Evolutionary conservation across 2,797 vertebrate genomes (phyloP).

Genomic region (Hyperoplus immaculatus): DNA sequence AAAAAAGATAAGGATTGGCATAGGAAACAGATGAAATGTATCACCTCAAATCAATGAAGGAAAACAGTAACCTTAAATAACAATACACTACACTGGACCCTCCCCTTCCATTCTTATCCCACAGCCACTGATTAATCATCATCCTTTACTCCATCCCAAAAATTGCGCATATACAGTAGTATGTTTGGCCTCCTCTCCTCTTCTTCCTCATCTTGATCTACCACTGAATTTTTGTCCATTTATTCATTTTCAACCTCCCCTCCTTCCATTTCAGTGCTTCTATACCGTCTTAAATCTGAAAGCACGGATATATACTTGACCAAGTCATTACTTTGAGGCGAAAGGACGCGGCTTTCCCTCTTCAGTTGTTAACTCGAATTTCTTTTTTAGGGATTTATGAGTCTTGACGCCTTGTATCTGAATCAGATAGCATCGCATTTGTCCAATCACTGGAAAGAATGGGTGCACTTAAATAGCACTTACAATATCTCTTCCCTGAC

Average conservation of each 20-base stretch:
- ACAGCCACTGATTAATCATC: background rate
- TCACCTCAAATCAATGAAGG: background rate
- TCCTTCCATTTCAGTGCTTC: conserved; percentile 5
- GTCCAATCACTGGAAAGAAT: conserved; percentile 51
- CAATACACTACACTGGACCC: background rate
- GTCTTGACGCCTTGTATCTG: conserved; percentile 36
- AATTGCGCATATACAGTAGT: conserved; percentile 13
- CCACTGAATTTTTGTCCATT: background rate
- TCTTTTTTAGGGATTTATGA: conserved; percentile 53
- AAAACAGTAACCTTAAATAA: background rate
- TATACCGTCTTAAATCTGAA: conserved; percentile 25
- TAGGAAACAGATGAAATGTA: background rate
- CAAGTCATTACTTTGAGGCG: conserved; percentile 26
- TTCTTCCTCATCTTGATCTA: background rate
- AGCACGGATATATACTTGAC: conserved; percentile 34
- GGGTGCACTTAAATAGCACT: conserved; percentile 48
- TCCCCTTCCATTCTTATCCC: background rate
- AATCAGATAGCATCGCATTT: conserved; percentile 45
- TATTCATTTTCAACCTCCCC: conserved; percentile 10
- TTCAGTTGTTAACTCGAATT: conserved; percentile 25
- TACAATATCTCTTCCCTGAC: conserved; percentile 45
- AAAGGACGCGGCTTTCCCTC: conserved; percentile 28
- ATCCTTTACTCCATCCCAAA: background rate
- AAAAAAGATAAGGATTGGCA: background rate
- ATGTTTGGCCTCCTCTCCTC: conserved; percentile 5